These are phyloP conservation scores for Ianthella basta DNA, from an alignment of 37 sponge, comb jelly and placozoan genomes.

Conservation along the genomic window DNA sequence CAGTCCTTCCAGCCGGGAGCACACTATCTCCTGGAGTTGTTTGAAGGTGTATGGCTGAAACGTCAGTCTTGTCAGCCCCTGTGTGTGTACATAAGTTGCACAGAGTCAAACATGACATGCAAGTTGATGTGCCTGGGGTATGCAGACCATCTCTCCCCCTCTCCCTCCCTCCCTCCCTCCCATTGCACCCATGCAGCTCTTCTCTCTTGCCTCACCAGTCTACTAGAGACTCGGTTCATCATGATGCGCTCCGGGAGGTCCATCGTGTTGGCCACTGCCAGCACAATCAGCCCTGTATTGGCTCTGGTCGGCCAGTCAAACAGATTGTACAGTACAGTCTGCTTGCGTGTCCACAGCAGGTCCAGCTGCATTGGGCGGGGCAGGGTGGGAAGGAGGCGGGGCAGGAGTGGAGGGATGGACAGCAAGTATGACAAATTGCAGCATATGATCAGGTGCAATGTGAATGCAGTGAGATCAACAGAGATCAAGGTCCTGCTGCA, in stretches of 20 bases:
- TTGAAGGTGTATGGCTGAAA: conserved; percentile 95
- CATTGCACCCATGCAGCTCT: no score
- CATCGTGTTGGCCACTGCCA: conserved; percentile 99
- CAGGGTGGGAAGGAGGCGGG: not conserved
- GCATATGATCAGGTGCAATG: no score
- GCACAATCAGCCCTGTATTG: conserved; percentile 74
- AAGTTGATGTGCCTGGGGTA: no score
- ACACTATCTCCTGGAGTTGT: conserved; percentile 89
- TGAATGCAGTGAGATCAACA: no score
- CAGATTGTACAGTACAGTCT: conserved; percentile 92
- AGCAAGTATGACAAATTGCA: no score
- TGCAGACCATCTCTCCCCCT: no score
- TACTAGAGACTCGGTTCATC: conserved; percentile 85
- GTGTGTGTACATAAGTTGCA: not conserved
- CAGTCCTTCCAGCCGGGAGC: conserved; percentile 72
- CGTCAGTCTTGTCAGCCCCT: conserved; percentile 91
- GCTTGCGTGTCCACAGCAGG: conserved; percentile 92
- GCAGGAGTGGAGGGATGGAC: not conserved
- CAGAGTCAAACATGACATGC: no score
- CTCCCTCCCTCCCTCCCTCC: no score
- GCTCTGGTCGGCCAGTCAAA: conserved; percentile 94
- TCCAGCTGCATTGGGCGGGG: conserved; percentile 68
- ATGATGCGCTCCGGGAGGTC: conserved; percentile 95
- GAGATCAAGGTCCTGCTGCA: not conserved
- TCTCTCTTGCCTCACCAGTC: conserved; percentile 70